A percentile compares a stretch with the other conserved stretches of the same genome.
Evolutionary conservation across 2,888 invertebrate species (phyloP).

Genomic region (Brachypalpus laphriformis): DNA sequence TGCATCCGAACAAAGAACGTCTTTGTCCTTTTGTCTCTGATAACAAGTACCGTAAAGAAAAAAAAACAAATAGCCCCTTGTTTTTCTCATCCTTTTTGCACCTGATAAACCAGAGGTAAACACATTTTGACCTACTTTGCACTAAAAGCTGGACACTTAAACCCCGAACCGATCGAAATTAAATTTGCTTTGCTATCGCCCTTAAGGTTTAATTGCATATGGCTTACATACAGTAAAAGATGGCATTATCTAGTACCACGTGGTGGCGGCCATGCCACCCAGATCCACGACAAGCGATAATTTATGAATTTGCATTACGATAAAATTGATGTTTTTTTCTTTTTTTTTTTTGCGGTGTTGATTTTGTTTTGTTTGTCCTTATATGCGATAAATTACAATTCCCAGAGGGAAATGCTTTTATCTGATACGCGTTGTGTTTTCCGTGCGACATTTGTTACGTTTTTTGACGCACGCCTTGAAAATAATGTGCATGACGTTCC

Average conservation of each 20-base stretch:
- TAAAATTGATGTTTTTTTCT: slow-evolving; percentile 11
- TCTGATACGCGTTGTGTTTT: not conserved
- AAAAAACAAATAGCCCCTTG: slow-evolving; percentile 4
- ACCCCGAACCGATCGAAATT: slow-evolving; percentile 2
- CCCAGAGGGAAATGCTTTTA: slow-evolving; percentile 1
- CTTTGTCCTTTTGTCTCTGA: slow-evolving; percentile 56
- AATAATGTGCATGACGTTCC: not conserved
- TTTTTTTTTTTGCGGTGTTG: not conserved
- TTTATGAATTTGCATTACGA: slow-evolving; percentile 27
- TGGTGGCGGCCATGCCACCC: not conserved
- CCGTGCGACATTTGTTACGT: slow-evolving; percentile 23
- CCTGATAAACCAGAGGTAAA: slow-evolving; percentile 3
- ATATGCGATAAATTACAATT: slow-evolving; percentile 15
- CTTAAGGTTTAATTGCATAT: not conserved
- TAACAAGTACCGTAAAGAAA: slow-evolving; percentile 17
- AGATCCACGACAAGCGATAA: not conserved
- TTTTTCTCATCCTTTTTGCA: not conserved
- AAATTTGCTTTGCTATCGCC: not conserved
- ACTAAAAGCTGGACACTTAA: slow-evolving; percentile 17
- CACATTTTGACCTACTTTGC: slow-evolving; percentile 21
- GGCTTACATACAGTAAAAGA: not conserved
- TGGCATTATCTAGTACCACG: not conserved
- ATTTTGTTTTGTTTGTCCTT: not conserved
- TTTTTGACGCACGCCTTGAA: slow-evolving; percentile 11
- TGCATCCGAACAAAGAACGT: slow-evolving; percentile 29